Evolutionary conservation across 2,113 vertebrate species (phyloP), one percentile per base, ranked within the genome.

Genomic region (Herpailurus yagouaroundi): DNA sequence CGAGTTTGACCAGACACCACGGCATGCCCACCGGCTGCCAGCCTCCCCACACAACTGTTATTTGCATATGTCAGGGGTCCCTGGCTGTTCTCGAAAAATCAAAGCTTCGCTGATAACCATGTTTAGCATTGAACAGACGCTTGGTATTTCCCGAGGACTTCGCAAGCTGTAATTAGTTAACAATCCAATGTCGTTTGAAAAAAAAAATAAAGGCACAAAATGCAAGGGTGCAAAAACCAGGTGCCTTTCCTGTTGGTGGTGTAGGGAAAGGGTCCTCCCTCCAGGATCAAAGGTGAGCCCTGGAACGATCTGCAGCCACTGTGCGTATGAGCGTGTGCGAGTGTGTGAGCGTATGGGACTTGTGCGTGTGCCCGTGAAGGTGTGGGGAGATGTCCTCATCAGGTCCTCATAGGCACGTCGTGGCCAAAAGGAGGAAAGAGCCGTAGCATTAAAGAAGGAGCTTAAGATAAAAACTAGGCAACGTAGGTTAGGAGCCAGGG

Each of bases 101-200:
- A 96, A 97, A 97, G 33, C 89, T 92, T 45, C 52, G 25, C 87
- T 97, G 92, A 96, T 66, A 97, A 95, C 89, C 90, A 79, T 89
- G 92, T 76, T 96, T 82, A 96, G 77, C 89, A 79, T 36, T 50
- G 60, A 94, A 91, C 66, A 80, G 97, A 68, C 3, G 0, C 89
- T 91, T 94, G 66, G 87, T 92, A 91, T 98, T 96, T 97, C 92
- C 87, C 0, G 0, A 93, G 89, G 93, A 91, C 79, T 91, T 94
- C 89, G 76, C 55, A 95, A 96, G 94, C 15, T 57, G 55, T 91
- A 85, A 95, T 97, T 93, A 95, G 91, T 91, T 91, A 93, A 96
- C 82, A 95, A 97, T 57, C 63, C 89, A 91, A 89, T 13, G 5
- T 13, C 23, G 12, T 45, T 45, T 14, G 4, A 86, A 88, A 71